A percentile compares a stretch with the other conserved stretches of the same genome.
These are phyloP conservation scores for Troglohyphantes excavatus DNA, from an alignment of 2,888 invertebrate genomes.

Conservation along the genomic window DNA sequence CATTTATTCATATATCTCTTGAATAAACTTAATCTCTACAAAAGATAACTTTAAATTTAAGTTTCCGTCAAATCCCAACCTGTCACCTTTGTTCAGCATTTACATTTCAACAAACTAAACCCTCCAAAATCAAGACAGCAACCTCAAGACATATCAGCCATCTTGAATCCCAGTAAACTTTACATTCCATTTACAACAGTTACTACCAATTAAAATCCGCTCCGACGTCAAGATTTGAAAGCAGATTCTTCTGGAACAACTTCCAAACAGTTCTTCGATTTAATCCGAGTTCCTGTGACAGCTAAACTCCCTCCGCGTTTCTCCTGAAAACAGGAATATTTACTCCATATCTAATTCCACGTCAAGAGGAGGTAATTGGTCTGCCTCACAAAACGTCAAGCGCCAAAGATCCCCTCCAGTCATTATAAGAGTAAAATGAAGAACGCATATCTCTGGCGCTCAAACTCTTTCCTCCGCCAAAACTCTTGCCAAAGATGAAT, in stretches of 20 bases:
- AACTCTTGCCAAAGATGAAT: slow-evolving; percentile 9
- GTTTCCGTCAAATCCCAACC: no score
- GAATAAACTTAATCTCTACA: no score
- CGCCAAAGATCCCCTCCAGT: background rate
- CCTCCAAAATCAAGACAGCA: no score
- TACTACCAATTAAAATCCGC: background rate
- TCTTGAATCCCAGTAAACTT: no score
- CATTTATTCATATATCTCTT: no score
- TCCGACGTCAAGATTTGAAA: background rate
- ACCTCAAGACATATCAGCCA: no score
- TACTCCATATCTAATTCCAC: slow-evolving; percentile 20
- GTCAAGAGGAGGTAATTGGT: slow-evolving; percentile 1
- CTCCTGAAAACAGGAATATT: background rate
- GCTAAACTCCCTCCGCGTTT: background rate
- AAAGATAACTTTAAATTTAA: no score
- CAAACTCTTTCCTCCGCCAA: background rate
- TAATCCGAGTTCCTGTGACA: background rate
- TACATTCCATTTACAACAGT: background rate
- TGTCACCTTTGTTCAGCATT: no score
- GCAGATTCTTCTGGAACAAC: background rate
- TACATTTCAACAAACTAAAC: no score
- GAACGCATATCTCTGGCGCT: background rate
- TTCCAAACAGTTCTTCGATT: background rate
- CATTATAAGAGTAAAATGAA: background rate
- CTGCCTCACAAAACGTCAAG: slow-evolving; percentile 8